These are phyloP conservation scores for Hetaerina americana DNA, from an alignment of 1,140 invertebrate species.

Conservation along the genomic window DNA sequence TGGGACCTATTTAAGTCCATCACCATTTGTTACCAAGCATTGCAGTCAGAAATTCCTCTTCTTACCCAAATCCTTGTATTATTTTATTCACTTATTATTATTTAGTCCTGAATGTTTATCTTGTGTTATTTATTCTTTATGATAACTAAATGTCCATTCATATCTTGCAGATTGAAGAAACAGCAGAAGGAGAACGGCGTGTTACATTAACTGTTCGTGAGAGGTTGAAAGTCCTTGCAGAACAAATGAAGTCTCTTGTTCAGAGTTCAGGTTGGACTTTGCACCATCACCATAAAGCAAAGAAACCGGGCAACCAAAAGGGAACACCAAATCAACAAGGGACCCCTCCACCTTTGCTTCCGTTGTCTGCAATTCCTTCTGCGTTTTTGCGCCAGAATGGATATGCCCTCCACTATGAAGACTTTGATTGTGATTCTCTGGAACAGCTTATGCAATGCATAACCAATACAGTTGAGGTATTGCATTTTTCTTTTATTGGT, in stretches of 20 bases:
- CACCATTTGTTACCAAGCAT: too few species aligned
- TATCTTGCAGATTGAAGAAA: neutral
- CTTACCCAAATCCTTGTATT: too few species aligned
- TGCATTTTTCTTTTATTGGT: slow-evolving; percentile 6
- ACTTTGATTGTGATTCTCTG: slow-evolving; percentile 37
- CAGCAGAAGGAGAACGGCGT: slow-evolving; percentile 36
- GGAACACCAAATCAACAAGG: neutral
- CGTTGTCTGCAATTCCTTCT: slow-evolving; percentile 32
- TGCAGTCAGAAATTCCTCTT: too few species aligned
- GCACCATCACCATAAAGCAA: neutral
- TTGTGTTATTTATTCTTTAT: too few species aligned
- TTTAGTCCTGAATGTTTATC: too few species aligned
- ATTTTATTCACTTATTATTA: too few species aligned
- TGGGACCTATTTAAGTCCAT: too few species aligned
- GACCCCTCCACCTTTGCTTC: slow-evolving; percentile 25
- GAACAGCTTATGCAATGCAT: slow-evolving; percentile 39
- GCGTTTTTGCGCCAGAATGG: slow-evolving; percentile 41
- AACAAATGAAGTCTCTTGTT: slow-evolving; percentile 40
- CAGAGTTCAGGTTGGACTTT: slow-evolving; percentile 21
- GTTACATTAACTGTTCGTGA: slow-evolving; percentile 40
- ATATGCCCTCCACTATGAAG: slow-evolving; percentile 40
- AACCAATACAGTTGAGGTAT: slow-evolving; percentile 34
- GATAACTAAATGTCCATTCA: too few species aligned
- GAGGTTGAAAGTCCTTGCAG: slow-evolving; percentile 37
- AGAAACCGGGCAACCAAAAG: neutral